These are phyloP conservation scores for Alentia gelatinosa DNA, from an alignment of 2,888 invertebrate genomes.

Conservation along the genomic window DNA sequence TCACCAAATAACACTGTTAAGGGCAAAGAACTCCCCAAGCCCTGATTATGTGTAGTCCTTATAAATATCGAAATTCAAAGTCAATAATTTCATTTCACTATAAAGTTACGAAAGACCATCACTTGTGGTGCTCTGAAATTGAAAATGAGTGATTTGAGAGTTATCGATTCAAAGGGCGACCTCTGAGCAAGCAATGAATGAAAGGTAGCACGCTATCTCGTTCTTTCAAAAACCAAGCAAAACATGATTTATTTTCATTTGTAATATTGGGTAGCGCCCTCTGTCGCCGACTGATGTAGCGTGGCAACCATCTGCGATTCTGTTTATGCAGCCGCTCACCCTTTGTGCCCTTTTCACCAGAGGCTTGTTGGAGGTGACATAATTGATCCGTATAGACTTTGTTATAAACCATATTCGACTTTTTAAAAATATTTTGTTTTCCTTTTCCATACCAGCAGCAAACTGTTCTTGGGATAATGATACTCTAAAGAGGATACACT, in stretches of 20 bases:
- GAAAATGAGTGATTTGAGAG: background rate
- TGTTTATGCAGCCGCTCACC: slow-evolving; percentile 45
- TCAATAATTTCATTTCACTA: background rate
- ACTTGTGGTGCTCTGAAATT: background rate
- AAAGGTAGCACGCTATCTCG: background rate
- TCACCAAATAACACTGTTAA: background rate
- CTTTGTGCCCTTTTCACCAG: background rate
- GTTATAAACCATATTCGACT: background rate
- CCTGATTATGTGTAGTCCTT: background rate
- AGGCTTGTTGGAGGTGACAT: background rate
- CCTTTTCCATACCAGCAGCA: too few relatives aligned
- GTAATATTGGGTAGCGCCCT: slow-evolving; percentile 20
- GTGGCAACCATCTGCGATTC: slow-evolving; percentile 33
- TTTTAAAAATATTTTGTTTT: too few relatives aligned
- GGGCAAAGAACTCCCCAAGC: background rate
- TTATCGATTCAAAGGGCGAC: slow-evolving; percentile 13
- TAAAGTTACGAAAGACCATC: background rate
- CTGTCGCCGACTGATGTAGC: background rate
- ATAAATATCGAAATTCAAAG: background rate
- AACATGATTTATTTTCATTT: slow-evolving; percentile 47
- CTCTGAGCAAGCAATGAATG: background rate
- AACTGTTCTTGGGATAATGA: too few relatives aligned
- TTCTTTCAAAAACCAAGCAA: background rate
- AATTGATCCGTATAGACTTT: slow-evolving; percentile 19
- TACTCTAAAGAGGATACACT: too few relatives aligned